Evolutionary conservation across 2,113 vertebrate species (phyloP), one percentile per base, ranked within the genome.

Genomic region (Glaucomys volans): DNA sequence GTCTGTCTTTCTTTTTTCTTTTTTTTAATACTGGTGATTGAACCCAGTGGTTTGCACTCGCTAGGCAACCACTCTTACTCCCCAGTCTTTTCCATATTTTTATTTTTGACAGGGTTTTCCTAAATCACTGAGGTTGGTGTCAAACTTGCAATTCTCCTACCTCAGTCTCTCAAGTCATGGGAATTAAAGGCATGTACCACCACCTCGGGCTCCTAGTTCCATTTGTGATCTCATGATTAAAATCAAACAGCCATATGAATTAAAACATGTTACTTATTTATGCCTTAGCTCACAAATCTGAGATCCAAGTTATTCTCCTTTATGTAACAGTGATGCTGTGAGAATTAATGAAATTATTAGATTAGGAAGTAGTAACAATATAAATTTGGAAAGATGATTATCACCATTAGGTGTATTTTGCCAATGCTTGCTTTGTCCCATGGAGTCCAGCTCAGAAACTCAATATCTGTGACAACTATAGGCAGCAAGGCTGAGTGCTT

Each of bases 261-360:
- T 76, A 80, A 24, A 87, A 12, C 30, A 92, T 57, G 37, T 95
- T 94, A n/a, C 32, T 94, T 75, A 94, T 91, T 80, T 74, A 72
- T 93, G 57, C 32, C 44, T 96, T 76, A 93, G 26, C 32, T 83
- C 5, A 50, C 75, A 90, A 18, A 93, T 87, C 14, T 87, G 62
- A 81, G 47, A 72, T 62, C 32, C 84, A 79, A 92, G 40, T 74
- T 95, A 93, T 67, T 90, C 44, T 88, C 67, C 42, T 40, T 18
- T 89, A 87, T 77, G 59, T 91, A 85, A 67, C 11, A 95, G 35
- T 37, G 32, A 75, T 96, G 17, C 59, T 85, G 72, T n/a, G 9
- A 96, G 12, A 93, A 89, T 40, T 72, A 90, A 80, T 96, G 71
- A 83, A 6, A 86, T 57, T 54, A 93, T 74, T 82, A 95, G 67